Evolutionary conservation across 2,113 vertebrate species (phyloP).

Genomic region (Cyanocitta stelleri): DNA sequence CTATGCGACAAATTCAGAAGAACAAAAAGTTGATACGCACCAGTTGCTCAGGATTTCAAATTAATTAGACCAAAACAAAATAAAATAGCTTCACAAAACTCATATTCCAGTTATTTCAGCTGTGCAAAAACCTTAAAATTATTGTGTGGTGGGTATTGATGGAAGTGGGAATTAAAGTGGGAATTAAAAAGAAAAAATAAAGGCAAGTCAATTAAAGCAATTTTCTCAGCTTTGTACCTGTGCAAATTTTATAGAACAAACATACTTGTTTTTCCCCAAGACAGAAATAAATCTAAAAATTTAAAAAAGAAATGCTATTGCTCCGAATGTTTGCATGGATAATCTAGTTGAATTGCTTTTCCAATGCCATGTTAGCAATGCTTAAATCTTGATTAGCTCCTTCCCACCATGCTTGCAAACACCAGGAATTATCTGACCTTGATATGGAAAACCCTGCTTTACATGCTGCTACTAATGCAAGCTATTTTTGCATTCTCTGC

Average conservation of each 20-base stretch:
- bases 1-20: background rate
- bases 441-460: background rate
- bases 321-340: background rate
- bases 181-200: background rate
- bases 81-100: background rate
- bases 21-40: background rate
- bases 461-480: background rate
- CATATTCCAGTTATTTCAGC: background rate
- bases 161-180: background rate
- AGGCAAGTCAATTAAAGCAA: background rate
- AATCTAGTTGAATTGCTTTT: background rate
- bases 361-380: background rate
- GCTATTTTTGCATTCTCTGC: background rate
- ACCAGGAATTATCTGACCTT: background rate
- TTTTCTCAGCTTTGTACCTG: background rate
- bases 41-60: background rate
- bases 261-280: background rate
- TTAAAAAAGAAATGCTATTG: accelerated
- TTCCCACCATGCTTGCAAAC: background rate
- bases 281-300: background rate
- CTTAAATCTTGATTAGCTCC: background rate
- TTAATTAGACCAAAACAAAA: background rate
- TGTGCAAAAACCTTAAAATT: background rate
- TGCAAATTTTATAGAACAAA: background rate
- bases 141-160: background rate